Percentiles rank a stretch among this genome's conserved stretches.
Evolutionary conservation across 2,113 vertebrate genomes (phyloP).

Genomic region (Cacatua alba): DNA sequence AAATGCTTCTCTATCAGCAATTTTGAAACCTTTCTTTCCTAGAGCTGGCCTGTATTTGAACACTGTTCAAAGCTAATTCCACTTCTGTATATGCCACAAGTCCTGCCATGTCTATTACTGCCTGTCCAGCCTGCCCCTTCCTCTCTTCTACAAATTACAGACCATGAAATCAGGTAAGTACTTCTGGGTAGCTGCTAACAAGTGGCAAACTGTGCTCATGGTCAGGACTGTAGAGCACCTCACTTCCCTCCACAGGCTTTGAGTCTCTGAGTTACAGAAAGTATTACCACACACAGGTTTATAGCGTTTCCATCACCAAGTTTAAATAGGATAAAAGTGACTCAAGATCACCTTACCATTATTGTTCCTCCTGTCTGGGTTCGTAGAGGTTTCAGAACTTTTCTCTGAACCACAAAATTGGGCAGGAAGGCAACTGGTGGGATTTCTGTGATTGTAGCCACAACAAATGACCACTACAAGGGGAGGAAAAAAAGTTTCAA

Average conservation of each 20-base stretch:
- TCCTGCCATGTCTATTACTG: background rate
- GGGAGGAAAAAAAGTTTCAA: background rate
- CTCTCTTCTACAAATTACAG: background rate
- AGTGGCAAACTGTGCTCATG: background rate
- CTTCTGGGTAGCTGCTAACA: background rate
- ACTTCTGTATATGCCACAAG: background rate
- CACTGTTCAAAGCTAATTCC: background rate
- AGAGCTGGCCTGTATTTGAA: background rate
- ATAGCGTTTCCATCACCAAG: background rate
- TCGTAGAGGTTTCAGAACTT: conserved; percentile 88
- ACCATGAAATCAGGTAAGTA: background rate
- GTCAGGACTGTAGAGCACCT: background rate
- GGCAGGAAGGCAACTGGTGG: conserved; percentile 91
- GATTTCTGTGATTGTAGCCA: conserved; percentile 95
- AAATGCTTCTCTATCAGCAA: rapidly evolving
- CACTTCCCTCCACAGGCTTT: background rate
- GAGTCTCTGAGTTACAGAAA: background rate
- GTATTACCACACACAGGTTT: background rate
- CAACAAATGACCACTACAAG: conserved; percentile 90
- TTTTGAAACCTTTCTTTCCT: background rate
- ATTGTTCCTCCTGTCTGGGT: conserved; percentile 96
- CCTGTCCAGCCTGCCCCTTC: background rate
- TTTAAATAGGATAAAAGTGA: background rate
- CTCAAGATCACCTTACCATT: conserved; percentile 81
- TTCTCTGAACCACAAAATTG: conserved; percentile 94